Percentiles rank a stretch among this genome's conserved stretches.
phyloP scores from a whole-genome alignment of 2,797 vertebrate species.

The Microctenopoma lineatum region DNA sequence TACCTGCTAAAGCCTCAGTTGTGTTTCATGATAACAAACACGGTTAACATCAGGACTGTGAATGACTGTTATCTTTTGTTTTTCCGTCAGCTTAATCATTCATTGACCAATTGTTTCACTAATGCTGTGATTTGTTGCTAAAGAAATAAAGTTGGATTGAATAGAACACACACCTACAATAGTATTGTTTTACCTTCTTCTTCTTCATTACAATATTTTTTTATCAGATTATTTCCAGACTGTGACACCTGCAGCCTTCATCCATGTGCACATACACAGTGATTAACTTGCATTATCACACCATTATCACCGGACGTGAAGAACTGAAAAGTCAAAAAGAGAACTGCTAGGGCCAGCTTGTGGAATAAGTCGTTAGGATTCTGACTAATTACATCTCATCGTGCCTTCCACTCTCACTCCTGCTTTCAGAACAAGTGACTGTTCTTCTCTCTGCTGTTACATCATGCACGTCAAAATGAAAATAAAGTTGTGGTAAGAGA shows the following conservation, averaged over 20 bases:
- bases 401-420: conserved; percentile 46
- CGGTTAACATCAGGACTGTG: no score
- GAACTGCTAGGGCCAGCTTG: conserved; percentile 40
- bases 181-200: no score
- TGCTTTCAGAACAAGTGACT: conserved; percentile 45
- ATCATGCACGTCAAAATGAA: conserved; percentile 21
- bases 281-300: conserved; percentile 48
- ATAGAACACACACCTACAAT: no score
- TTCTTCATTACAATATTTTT: neutral
- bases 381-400: conserved; percentile 37
- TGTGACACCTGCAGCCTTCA: conserved; percentile 36
- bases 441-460: conserved; percentile 22
- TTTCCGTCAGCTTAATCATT: no score
- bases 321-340: conserved; percentile 61
- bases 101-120: no score
- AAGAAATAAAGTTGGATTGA: no score
- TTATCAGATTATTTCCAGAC: conserved; percentile 45
- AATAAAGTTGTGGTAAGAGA: conserved; percentile 51
- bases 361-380: conserved; percentile 46
- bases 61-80: no score
- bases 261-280: conserved; percentile 30
- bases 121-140: no score
- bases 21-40: no score
- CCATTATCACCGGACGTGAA: neutral
- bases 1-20: no score